These are phyloP conservation scores for Hydra vulgaris DNA, from an alignment of 30 jellyfish, hydroid and myxozoan genomes.

Conservation along the genomic window DNA sequence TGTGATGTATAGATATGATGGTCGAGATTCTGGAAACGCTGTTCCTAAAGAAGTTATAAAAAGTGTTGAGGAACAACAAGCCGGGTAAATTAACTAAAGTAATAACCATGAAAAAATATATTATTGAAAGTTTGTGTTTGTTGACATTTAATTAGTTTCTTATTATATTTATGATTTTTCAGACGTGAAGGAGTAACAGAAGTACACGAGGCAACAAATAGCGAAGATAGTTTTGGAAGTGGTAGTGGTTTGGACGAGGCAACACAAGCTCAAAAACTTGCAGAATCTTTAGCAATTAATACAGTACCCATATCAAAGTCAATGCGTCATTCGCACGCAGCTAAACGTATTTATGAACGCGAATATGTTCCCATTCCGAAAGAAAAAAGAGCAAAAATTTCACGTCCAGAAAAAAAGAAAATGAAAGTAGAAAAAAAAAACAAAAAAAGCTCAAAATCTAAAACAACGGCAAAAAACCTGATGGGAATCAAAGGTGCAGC, in stretches of 20 bases:
- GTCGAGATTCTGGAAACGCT: slow-evolving; percentile 92
- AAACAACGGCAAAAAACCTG: slow-evolving; percentile 4
- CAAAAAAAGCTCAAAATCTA: not conserved
- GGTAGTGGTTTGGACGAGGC: slow-evolving; percentile 89
- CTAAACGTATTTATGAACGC: not conserved
- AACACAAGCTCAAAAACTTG: slow-evolving; percentile 68
- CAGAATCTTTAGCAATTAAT: slow-evolving; percentile 72
- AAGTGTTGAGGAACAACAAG: slow-evolving; percentile 55
- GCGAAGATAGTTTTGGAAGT: slow-evolving; percentile 21
- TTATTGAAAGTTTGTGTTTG: too few species aligned
- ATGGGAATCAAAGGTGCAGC: not conserved
- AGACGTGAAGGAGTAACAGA: slow-evolving; percentile 94
- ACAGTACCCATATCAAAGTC: slow-evolving; percentile 47
- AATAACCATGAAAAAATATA: too few species aligned
- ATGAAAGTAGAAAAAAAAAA: slow-evolving; percentile 19
- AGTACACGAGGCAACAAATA: slow-evolving; percentile 49
- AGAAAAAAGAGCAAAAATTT: slow-evolving; percentile 19
- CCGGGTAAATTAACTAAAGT: slow-evolving; percentile 87
- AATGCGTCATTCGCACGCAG: not conserved
- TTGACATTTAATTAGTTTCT: too few species aligned
- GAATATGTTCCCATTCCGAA: not conserved
- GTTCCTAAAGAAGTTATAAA: slow-evolving; percentile 86
- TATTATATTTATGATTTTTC: too few species aligned
- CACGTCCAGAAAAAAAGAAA: slow-evolving; percentile 18
- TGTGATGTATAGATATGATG: slow-evolving; percentile 88